Conservation (phyloP, 2,797 vertebrate genomes). For the Scolopax bukidnonensis region DNA sequence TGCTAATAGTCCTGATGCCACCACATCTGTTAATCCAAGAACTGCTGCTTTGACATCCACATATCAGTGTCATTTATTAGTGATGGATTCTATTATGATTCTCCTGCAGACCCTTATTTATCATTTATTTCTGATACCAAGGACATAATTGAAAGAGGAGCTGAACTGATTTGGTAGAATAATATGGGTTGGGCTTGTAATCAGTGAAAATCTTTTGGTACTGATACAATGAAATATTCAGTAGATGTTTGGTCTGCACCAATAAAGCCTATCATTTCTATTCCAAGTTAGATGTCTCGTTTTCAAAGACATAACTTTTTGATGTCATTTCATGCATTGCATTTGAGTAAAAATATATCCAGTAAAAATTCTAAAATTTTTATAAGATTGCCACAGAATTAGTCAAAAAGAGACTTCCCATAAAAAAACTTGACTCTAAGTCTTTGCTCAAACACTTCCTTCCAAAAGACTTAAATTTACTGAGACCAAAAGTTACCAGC, state of each 20-base stretch:
- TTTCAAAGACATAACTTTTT: neutral
- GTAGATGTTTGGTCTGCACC: neutral
- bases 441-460: neutral
- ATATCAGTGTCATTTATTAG: neutral
- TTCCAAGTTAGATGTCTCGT: neutral
- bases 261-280: neutral
- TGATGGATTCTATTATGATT: neutral
- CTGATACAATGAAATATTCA: neutral
- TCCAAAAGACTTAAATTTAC: neutral
- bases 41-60: neutral
- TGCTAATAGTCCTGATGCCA: conserved; percentile 35
- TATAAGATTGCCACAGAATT: neutral
- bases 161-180: neutral
- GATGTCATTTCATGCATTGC: neutral
- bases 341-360: neutral
- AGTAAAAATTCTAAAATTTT: neutral
- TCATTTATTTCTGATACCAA: neutral
- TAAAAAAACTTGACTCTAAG: neutral
- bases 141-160: neutral
- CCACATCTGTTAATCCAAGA: conserved; percentile 43
- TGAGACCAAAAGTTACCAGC: neutral
- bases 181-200: neutral
- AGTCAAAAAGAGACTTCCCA: neutral
- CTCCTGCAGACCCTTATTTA: neutral
- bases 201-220: neutral